Conservation (phyloP, 2,797 vertebrate species). For the Micrastur ruficollis region DNA sequence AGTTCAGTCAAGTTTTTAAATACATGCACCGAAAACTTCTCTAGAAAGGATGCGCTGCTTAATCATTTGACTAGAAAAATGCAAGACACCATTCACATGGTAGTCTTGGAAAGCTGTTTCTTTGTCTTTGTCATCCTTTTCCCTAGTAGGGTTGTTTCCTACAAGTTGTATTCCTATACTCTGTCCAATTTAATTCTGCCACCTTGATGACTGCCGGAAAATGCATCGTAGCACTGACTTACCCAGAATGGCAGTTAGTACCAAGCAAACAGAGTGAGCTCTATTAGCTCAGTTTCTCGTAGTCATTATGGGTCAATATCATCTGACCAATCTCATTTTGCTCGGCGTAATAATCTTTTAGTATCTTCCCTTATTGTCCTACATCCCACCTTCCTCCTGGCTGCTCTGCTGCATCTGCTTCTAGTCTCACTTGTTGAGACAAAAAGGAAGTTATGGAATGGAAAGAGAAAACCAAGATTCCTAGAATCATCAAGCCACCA, state of each 20-base stretch:
- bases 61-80: neutral
- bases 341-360: neutral
- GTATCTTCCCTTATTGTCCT: neutral
- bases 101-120: neutral
- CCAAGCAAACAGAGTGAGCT: neutral
- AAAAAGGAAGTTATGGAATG: neutral
- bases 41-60: neutral
- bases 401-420: neutral
- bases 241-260: neutral
- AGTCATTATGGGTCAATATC: neutral
- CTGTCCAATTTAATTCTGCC: neutral
- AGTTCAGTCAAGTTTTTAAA: constrained; percentile 11
- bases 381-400: neutral
- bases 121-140: neutral
- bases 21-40: neutral
- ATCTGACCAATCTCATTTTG: neutral
- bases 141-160: neutral
- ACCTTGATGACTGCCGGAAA: neutral
- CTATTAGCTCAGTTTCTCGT: neutral
- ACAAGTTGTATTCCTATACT: neutral
- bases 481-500: neutral
- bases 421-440: neutral
- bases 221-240: neutral
- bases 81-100: neutral
- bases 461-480: neutral